A percentile compares a stretch with the other conserved stretches of the same genome.
phyloP scores from a whole-genome alignment of 2,888 invertebrate genomes.

The Volucella bombylans region DNA sequence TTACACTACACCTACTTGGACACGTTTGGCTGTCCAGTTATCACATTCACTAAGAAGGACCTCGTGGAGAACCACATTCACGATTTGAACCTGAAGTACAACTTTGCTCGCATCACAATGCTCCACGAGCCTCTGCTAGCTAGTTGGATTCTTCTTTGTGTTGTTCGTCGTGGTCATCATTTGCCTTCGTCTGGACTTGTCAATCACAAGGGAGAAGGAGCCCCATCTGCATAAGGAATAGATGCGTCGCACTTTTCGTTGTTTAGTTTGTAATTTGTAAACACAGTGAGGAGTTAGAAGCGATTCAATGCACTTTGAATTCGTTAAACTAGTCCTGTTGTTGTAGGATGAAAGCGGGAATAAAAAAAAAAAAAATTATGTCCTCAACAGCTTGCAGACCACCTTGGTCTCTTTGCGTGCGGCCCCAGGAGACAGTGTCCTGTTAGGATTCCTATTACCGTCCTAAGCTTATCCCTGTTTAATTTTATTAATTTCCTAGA shows the following conservation, averaged over 20 bases:
- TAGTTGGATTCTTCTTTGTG: slow-evolving; percentile 92
- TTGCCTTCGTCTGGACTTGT: slow-evolving; percentile 97
- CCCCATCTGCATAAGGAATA: no score
- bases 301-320: slow-evolving; percentile 32
- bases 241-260: slow-evolving; percentile 45
- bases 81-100: no score
- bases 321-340: slow-evolving; percentile 38
- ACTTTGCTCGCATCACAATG: slow-evolving; percentile 92
- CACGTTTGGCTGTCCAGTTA: slow-evolving; percentile 93
- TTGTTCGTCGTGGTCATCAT: slow-evolving; percentile 95
- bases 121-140: slow-evolving; percentile 96
- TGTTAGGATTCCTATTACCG: no score
- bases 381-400: no score
- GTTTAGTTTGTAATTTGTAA: slow-evolving; percentile 29
- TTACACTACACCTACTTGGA: slow-evolving; percentile 97
- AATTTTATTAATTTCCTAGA: no score
- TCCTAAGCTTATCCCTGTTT: no score
- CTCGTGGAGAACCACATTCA: no score
- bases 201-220: slow-evolving; percentile 89
- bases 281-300: slow-evolving; percentile 9
- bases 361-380: slow-evolving; percentile 21
- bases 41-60: no score
- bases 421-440: no score
- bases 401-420: no score
- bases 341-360: slow-evolving; percentile 40